phyloP scores from a whole-genome alignment of 2,113 vertebrate species.

The Ancistrus triradiatus region DNA sequence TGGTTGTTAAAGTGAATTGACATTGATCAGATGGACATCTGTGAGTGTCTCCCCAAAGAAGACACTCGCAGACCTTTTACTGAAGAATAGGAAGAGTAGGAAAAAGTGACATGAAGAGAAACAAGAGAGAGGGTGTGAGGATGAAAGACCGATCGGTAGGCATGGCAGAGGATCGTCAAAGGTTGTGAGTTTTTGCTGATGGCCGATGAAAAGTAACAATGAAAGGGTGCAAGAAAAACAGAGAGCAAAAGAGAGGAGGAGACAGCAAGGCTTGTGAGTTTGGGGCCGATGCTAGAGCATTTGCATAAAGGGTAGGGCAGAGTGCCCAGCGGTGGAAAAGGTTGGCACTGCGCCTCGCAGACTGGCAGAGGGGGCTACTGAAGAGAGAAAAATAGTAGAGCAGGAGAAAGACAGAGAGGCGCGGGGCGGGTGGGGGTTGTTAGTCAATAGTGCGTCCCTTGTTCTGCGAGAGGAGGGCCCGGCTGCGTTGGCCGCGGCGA shows the following conservation, averaged over 20 bases:
- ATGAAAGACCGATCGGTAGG: neutral
- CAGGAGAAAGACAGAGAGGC: slow-evolving; percentile 54
- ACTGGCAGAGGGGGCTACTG: slow-evolving; percentile 66
- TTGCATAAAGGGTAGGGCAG: slow-evolving; percentile 80
- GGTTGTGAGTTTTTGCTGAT: slow-evolving; percentile 15
- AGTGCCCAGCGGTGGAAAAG: slow-evolving; percentile 74
- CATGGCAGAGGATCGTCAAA: slow-evolving; percentile 20
- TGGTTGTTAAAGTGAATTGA: no score
- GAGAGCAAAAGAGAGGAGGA: slow-evolving; percentile 54
- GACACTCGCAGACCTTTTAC: no score
- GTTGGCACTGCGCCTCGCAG: slow-evolving; percentile 74
- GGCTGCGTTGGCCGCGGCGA: slow-evolving; percentile 67
- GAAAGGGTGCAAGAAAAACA: slow-evolving; percentile 35
- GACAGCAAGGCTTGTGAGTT: slow-evolving; percentile 65
- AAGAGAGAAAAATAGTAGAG: slow-evolving; percentile 71
- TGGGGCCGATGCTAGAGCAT: slow-evolving; percentile 65
- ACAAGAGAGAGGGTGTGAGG: neutral
- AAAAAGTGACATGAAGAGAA: no score
- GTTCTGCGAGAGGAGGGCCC: slow-evolving; percentile 73
- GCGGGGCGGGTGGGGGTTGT: slow-evolving; percentile 52
- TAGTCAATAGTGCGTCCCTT: slow-evolving; percentile 77
- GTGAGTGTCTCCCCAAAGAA: no score
- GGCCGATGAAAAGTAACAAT: slow-evolving; percentile 45
- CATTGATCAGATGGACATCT: no score
- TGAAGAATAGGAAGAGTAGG: no score